phyloP scores from a whole-genome alignment of 2,113 vertebrate species.

The Austrofundulus limnaeus region DNA sequence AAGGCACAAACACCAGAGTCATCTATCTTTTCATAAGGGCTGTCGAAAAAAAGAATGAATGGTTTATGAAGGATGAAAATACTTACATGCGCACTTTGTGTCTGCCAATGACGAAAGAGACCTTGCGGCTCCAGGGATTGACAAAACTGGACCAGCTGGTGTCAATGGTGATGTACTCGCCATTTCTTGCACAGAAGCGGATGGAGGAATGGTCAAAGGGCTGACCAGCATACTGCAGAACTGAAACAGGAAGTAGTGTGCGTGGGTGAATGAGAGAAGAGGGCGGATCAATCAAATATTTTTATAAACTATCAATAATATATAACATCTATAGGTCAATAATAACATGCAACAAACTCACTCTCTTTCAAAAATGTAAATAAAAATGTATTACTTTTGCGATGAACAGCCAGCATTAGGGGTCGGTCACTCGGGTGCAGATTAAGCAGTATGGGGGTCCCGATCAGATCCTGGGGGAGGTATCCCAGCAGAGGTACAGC shows the following conservation, averaged over 20 bases:
- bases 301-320: too few species aligned
- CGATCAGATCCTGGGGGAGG: conserved; percentile 94
- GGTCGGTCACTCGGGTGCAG: conserved; percentile 91
- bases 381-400: conserved; percentile 83
- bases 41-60: not conserved
- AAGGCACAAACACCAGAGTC: conserved; percentile 10
- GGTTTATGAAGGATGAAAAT: not conserved
- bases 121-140: conserved; percentile 96
- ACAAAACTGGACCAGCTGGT: conserved; percentile 98
- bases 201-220: conserved; percentile 93
- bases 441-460: conserved; percentile 87
- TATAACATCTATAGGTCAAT: too few species aligned
- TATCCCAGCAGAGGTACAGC: conserved; percentile 93
- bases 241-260: conserved; percentile 61
- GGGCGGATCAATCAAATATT: too few species aligned
- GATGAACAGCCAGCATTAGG: conserved; percentile 91
- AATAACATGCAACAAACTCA: too few species aligned
- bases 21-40: not conserved
- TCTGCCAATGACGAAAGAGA: conserved; percentile 94
- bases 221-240: conserved; percentile 89
- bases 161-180: conserved; percentile 93
- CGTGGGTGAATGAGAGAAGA: conserved; percentile 3
- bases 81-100: conserved; percentile 98
- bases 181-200: conserved; percentile 90
- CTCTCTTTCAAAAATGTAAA: too few species aligned